Base-by-base conservation (phyloP, 2,113 vertebrate species). In the Zeus faber region DNA sequence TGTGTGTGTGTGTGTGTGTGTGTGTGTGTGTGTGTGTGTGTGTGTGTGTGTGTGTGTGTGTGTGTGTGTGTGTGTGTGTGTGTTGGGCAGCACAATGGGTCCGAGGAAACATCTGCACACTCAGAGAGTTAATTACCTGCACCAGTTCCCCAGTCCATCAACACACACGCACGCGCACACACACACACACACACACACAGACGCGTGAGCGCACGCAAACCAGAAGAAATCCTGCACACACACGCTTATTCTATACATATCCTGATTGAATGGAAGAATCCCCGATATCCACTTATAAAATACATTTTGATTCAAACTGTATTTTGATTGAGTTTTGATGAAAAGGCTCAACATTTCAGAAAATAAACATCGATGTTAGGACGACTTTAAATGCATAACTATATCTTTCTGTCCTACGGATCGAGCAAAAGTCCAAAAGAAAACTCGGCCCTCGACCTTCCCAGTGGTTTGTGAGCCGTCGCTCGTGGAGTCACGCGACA, bases 101-200 rank as follows among this genome's bases (percentile, higher is more conserved):
- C 85, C 62, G 14, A 23, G 35, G 71, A 81, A 84, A 85, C 89
- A 89, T 89, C 89, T 91, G 89, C 84, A 90, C 80, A 57, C 79
- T 83, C 79, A 67, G 67, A 59, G 79, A 85, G 84, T 72, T 92
- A 88, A 93, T 92, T 88, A 85, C 54, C 87, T 82, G 57, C 80
- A 67, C 72, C 82, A 78, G 85, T 85, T 83, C 68, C 72, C 80
- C 75, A 81, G 83, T 75, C 87, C 85, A 86, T 80, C 66, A 74
- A 54, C 44, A 58, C 81, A 26, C 49, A n/a, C 54, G 35, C 21
- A 17, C 22, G 69, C 68, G 67, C 63, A 69, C 49, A 80, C 43
- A 80, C 70, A 63, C 35, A 49, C 51, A 51, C 85, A 46, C 60
- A 52, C 53, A 54, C 48, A 49, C 52, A 53, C 18, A 37, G 11